phyloP scores from a whole-genome alignment of 2,113 vertebrate species.

The Colossoma macropomum region DNA sequence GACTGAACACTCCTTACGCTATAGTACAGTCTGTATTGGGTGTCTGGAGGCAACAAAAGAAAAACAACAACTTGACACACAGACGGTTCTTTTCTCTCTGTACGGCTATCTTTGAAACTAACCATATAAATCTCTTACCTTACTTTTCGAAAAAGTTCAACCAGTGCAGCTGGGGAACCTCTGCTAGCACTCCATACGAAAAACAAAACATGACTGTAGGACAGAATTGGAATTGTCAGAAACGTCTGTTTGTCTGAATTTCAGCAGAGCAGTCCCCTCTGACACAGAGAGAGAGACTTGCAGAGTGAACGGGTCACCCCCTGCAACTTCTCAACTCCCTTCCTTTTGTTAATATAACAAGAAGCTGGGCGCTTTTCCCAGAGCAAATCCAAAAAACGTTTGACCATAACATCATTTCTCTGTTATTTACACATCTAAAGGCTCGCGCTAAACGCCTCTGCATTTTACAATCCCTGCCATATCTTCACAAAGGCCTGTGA shows the following conservation, averaged over 20 bases:
- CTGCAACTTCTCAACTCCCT: constrained; percentile 11
- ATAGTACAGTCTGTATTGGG: neutral
- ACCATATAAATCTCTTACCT: constrained; percentile 41
- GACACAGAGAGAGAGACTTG: constrained; percentile 6
- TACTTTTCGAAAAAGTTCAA: constrained; percentile 11
- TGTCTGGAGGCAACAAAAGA: neutral
- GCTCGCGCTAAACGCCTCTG: neutral
- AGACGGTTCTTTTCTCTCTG: neutral
- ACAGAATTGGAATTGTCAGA: neutral
- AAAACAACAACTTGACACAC: neutral
- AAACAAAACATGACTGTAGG: neutral
- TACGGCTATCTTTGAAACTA: neutral
- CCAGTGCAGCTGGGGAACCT: constrained; percentile 12
- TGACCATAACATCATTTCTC: neutral
- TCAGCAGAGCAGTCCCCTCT: neutral
- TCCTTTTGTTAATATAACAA: constrained; percentile 30
- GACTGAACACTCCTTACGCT: neutral
- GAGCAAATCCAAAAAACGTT: neutral
- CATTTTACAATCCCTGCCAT: neutral
- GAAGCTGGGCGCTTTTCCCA: constrained; percentile 21
- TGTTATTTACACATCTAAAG: constrained; percentile 29
- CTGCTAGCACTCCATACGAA: neutral
- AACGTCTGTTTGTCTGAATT: neutral
- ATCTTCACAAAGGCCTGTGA: constrained; percentile 20
- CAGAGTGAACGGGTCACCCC: neutral